These are phyloP conservation scores for Chaetogeoica ovagalla DNA, from an alignment of 2,888 invertebrate genomes.

Conservation along the genomic window DNA sequence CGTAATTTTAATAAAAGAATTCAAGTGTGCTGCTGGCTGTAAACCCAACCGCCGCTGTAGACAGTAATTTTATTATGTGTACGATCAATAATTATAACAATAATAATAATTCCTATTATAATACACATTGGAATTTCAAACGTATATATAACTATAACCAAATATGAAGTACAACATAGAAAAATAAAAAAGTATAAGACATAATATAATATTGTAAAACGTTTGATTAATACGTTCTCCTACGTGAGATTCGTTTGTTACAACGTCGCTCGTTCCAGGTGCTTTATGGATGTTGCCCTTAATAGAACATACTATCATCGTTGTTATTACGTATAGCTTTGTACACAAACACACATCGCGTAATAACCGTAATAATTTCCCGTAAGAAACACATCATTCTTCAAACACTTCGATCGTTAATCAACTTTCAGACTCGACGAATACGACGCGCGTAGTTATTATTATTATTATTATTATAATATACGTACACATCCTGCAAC, in stretches of 20 bases:
- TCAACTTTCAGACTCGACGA: background rate
- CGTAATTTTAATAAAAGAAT: too few relatives aligned
- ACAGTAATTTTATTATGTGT: too few relatives aligned
- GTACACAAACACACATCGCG: too few relatives aligned
- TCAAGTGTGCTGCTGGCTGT: too few relatives aligned
- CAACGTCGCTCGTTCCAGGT: background rate
- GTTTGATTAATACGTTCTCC: constrained; percentile 18
- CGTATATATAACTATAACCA: too few relatives aligned
- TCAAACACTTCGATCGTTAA: background rate
- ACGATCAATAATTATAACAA: too few relatives aligned
- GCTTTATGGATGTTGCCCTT: background rate
- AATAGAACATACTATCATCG: constrained; percentile 21
- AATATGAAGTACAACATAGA: too few relatives aligned
- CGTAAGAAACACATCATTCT: background rate
- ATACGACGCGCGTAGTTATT: background rate
- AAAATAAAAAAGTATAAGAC: too few relatives aligned
- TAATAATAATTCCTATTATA: too few relatives aligned
- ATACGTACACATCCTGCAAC: background rate
- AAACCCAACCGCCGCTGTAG: too few relatives aligned
- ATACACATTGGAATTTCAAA: too few relatives aligned
- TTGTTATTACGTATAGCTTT: background rate
- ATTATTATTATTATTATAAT: too few relatives aligned
- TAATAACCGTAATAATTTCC: background rate
- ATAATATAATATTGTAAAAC: background rate
- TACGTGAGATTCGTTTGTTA: background rate